phyloP scores from a whole-genome alignment of 2,797 vertebrate species.

The Urophycis tenuis region DNA sequence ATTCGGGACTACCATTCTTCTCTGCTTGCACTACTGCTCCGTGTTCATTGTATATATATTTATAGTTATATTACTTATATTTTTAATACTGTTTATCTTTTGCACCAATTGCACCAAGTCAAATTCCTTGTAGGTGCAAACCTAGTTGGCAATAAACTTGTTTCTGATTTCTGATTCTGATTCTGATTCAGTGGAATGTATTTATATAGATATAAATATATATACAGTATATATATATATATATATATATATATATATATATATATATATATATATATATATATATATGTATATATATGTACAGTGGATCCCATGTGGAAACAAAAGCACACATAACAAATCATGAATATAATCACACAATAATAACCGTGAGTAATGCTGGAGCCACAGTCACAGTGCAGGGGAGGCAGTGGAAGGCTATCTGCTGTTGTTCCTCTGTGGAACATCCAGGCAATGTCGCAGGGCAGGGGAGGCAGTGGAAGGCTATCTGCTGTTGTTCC shows the following conservation, averaged over 20 bases:
- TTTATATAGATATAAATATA: no score
- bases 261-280: neutral
- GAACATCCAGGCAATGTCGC: neutral
- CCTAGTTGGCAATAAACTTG: no score
- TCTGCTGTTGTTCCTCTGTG: conserved; percentile 12
- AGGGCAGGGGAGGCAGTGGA: neutral
- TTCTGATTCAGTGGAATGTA: no score
- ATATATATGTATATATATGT: neutral
- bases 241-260: neutral
- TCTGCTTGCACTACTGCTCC: no score
- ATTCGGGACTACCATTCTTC: no score
- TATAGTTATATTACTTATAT: no score
- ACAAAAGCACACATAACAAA: neutral
- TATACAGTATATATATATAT: no score
- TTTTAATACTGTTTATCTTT: no score
- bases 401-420: conserved; percentile 1
- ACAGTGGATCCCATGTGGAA: neutral
- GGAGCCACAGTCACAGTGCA: neutral
- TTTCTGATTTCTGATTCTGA: no score
- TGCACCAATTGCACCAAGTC: no score
- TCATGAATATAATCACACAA: neutral
- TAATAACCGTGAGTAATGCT: neutral
- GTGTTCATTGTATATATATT: no score
- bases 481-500: conserved; percentile 18
- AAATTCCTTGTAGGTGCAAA: no score